These are phyloP conservation scores for Electrophaes corylata DNA, from an alignment of 2,888 invertebrate genomes.

Conservation along the genomic window DNA sequence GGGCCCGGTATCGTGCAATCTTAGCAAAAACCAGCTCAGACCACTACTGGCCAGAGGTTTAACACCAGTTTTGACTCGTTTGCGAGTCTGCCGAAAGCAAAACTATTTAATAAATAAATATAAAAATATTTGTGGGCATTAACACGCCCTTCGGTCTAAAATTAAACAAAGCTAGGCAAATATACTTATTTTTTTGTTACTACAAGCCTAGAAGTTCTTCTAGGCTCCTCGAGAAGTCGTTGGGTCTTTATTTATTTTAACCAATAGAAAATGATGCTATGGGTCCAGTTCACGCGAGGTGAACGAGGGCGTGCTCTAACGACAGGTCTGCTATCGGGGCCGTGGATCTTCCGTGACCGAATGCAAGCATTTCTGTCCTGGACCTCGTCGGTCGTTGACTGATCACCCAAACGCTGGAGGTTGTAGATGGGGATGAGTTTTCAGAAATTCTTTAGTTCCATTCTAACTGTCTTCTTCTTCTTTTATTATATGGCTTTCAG, in stretches of 20 bases:
- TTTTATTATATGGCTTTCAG: too few relatives aligned
- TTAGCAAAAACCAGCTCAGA: slow-evolving; percentile 37
- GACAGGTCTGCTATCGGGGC: slow-evolving; percentile 27
- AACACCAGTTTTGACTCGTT: slow-evolving; percentile 9
- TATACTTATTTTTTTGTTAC: too few relatives aligned
- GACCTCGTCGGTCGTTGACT: slow-evolving; percentile 69
- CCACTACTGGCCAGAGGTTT: slow-evolving; percentile 9
- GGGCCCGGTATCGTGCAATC: slow-evolving; percentile 39
- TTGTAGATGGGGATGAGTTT: not conserved
- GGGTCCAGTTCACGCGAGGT: slow-evolving; percentile 25
- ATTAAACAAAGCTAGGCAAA: too few relatives aligned
- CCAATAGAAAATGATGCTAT: slow-evolving; percentile 19
- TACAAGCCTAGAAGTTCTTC: too few relatives aligned
- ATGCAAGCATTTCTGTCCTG: slow-evolving; percentile 34
- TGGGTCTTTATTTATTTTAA: not conserved
- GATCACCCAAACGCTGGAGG: slow-evolving; percentile 49
- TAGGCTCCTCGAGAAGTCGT: not conserved
- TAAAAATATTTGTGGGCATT: too few relatives aligned
- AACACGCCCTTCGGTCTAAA: too few relatives aligned
- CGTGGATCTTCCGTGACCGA: slow-evolving; percentile 38
- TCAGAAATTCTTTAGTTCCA: not conserved
- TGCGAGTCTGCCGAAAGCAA: not conserved
- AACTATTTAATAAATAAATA: too few relatives aligned
- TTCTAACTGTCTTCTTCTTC: too few relatives aligned
- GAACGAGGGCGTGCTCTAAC: slow-evolving; percentile 25